Evolutionary conservation across 2,797 vertebrate genomes (phyloP).

Genomic region (Apodemus agrarius): DNA sequence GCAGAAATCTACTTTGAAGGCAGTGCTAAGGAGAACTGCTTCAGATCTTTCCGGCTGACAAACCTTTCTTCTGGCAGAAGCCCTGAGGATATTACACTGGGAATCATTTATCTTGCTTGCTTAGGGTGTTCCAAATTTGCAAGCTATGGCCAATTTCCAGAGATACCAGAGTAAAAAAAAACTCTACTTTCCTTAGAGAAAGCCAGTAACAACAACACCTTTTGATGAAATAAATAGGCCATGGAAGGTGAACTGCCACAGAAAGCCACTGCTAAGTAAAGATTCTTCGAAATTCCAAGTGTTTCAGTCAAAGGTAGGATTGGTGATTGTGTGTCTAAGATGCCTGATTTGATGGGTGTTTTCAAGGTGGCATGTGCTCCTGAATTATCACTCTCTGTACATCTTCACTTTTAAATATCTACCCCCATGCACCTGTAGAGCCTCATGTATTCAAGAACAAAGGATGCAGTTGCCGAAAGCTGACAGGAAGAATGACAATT

Average conservation of each 20-base stretch:
- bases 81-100: not conserved
- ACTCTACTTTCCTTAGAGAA: slow-evolving; percentile 69
- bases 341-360: not conserved
- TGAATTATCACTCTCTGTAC: not conserved
- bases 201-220: slow-evolving; percentile 50
- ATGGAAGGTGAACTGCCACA: slow-evolving; percentile 45
- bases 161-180: slow-evolving; percentile 65
- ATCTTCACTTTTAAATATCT: not conserved
- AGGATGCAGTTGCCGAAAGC: not conserved
- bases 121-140: slow-evolving; percentile 73
- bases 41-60: slow-evolving; percentile 31
- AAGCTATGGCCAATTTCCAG: slow-evolving; percentile 77
- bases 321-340: not conserved
- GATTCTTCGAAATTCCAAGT: not conserved
- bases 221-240: slow-evolving; percentile 56
- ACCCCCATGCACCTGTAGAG: not conserved
- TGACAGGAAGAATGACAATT: not conserved
- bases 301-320: not conserved
- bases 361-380: not conserved
- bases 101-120: slow-evolving; percentile 67
- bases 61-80: slow-evolving; percentile 64
- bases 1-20: slow-evolving; percentile 7
- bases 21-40: not conserved
- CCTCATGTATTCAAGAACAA: not conserved
- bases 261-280: not conserved